Percentiles rank a stretch among this genome's conserved stretches.
Conservation (phyloP, 2,888 invertebrate genomes). For the Mimachlamys varia region DNA sequence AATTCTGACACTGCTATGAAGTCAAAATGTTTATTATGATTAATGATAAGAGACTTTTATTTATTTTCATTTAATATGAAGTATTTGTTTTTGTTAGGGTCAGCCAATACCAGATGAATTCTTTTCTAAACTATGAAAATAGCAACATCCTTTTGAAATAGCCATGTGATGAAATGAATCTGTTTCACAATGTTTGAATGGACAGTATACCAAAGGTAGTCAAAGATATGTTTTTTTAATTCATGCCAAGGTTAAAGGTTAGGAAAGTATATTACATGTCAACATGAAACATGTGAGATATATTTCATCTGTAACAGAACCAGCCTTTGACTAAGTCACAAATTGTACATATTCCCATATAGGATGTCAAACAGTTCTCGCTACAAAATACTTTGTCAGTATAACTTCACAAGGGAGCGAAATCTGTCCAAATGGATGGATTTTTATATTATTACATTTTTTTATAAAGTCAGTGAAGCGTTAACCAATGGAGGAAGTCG, state of each 20-base stretch:
- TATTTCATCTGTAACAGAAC: not conserved
- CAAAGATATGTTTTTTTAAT: not conserved
- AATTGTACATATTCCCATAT: not conserved
- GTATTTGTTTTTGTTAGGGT: too few relatives aligned
- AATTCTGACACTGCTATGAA: too few relatives aligned
- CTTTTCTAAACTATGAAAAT: too few relatives aligned
- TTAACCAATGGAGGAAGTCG: not conserved
- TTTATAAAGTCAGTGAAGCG: not conserved
- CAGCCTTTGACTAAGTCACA: not conserved
- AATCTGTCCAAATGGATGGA: not conserved
- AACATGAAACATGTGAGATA: not conserved
- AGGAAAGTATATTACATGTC: not conserved
- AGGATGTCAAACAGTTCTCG: not conserved
- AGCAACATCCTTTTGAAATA: too few relatives aligned
- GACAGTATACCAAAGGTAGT: not conserved
- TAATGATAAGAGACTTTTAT: too few relatives aligned
- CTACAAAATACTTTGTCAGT: not conserved
- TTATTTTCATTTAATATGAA: too few relatives aligned
- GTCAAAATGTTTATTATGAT: too few relatives aligned
- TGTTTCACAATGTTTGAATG: not conserved
- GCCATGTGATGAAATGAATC: not conserved
- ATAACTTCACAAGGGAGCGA: not conserved
- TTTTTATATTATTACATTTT: not conserved
- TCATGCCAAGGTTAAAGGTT: not conserved
- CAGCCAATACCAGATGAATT: too few relatives aligned